These are phyloP conservation scores for Channallabes apus DNA, from an alignment of 2,797 vertebrate genomes.

Conservation along the genomic window DNA sequence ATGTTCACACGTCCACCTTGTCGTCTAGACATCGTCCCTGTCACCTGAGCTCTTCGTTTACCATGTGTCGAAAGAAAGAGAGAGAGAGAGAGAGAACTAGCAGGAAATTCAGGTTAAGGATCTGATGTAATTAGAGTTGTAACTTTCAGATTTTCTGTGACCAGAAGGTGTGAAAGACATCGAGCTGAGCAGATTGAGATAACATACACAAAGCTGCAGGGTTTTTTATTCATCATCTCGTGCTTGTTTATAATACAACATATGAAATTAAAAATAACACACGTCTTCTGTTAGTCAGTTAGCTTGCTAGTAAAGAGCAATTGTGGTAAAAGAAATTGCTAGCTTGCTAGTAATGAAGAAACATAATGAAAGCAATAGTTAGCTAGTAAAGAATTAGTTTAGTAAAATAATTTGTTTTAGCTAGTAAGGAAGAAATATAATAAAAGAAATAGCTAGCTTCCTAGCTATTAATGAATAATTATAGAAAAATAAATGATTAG, in stretches of 20 bases:
- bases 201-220: background rate
- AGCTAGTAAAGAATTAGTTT: background rate
- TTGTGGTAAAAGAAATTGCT: background rate
- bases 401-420: too few relatives aligned
- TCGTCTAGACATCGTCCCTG: background rate
- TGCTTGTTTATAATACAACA: background rate
- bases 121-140: slow-evolving; percentile 1
- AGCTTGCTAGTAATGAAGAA: background rate
- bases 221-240: background rate
- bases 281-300: background rate
- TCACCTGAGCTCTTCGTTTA: background rate
- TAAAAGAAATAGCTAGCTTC: background rate
- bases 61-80: background rate
- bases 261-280: background rate
- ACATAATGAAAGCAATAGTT: background rate
- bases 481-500: too few relatives aligned
- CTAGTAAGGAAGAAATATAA: background rate
- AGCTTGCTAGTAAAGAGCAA: background rate
- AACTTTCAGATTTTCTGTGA: slow-evolving; percentile 9
- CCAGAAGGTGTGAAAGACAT: slow-evolving; percentile 10
- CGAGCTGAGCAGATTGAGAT: background rate
- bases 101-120: background rate
- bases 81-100: background rate
- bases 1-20: background rate
- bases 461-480: too few relatives aligned